These are phyloP conservation scores for Sitta carolinensis DNA, from an alignment of 2,797 vertebrate genomes.

Conservation along the genomic window DNA sequence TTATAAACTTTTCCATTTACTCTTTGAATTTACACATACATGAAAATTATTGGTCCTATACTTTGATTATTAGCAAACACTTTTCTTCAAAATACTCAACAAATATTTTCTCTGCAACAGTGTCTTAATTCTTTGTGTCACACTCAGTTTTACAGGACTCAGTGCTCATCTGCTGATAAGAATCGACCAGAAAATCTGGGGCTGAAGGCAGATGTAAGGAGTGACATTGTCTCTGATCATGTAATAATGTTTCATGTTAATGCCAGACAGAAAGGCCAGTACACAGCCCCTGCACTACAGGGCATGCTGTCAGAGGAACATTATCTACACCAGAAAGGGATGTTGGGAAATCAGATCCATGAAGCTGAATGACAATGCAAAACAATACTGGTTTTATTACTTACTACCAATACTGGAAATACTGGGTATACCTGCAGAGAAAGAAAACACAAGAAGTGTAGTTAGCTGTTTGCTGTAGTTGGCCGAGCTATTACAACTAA, in stretches of 20 bases:
- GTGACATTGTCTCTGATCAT: neutral
- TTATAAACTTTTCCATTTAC: neutral
- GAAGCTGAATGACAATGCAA: conserved; percentile 79
- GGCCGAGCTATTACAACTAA: neutral
- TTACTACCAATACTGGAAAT: conserved; percentile 98
- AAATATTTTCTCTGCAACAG: neutral
- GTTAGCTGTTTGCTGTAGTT: conserved; percentile 55
- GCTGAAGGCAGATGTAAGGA: neutral
- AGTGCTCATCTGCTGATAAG: neutral
- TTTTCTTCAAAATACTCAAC: neutral
- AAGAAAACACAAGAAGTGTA: conserved; percentile 63
- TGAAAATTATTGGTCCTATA: neutral
- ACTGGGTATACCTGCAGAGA: conserved; percentile 91
- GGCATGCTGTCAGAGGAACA: neutral
- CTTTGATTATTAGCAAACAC: neutral
- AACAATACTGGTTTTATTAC: conserved; percentile 82
- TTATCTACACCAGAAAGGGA: conserved; percentile 84
- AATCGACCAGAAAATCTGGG: neutral
- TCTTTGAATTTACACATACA: neutral
- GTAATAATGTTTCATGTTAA: neutral
- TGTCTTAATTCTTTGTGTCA: neutral
- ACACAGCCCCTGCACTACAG: neutral
- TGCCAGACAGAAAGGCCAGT: neutral
- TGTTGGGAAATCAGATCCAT: conserved; percentile 78
- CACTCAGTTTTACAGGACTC: neutral